Base-by-base conservation (phyloP, 2,888 invertebrate genomes). In the Chouioia cunea region DNA sequence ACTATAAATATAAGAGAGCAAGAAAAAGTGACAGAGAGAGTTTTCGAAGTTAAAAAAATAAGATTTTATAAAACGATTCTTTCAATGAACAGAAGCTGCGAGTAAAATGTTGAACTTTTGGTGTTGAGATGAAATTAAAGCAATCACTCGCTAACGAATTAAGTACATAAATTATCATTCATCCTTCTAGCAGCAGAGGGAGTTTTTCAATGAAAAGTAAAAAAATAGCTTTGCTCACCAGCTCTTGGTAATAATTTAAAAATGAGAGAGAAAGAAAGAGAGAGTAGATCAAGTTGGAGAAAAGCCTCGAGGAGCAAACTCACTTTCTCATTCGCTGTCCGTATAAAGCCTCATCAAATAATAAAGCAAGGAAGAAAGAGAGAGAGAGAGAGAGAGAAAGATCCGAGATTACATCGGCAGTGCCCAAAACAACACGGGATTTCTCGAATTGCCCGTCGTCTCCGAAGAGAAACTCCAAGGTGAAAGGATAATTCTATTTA, bases 401-500 rank as follows among this genome's bases (percentile, higher is more conserved):
- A 54, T 66, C 20, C 50, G 54, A 63, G 63, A 71, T 71, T 64
- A 60, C 59, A 47, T 44, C 59, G 53, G 22, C 52, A 15, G 2
- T 36, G 36, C 36, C 20, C 36, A 68, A 67, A 50, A 59, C 50
- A 64, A 18, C 46, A 67, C 58, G 53, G 52, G 27, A n/a, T n/a
- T n/a, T n/a, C n/a, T n/a, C n/a, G n/a, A 67, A 58, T 58, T 67
- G 48, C 53, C 27, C 71, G 66, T 58, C 22, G 56, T 15, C 15
- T 44, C 20, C 47, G 64, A 44, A 59, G 64, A 64, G 70, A 73
- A 67, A 54, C 59, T 50, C 47, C 10, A 18, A 50, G 44, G 23
- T 54, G 48, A 70, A 67, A 56, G 56, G 67, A 44, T 73, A 73
- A 73, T 73, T 73, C 73, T 73, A 73, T 73, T 73, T 71, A 73